phyloP scores from a whole-genome alignment of 1,140 invertebrate species.

The Andricus grossulariae region DNA sequence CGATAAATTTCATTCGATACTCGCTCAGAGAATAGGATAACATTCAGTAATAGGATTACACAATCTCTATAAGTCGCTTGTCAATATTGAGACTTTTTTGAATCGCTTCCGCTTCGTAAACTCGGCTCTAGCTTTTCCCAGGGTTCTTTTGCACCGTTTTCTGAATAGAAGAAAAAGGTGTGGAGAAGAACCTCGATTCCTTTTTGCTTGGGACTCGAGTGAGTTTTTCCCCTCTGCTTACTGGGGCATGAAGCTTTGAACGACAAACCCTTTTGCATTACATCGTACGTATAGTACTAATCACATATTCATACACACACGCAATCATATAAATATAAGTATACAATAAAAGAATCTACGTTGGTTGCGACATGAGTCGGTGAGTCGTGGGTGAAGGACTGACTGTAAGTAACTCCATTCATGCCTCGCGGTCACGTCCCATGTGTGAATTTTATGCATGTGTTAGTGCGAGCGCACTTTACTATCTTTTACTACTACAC shows the following conservation, averaged over 20 bases:
- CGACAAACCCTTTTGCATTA: slow-evolving; percentile 2
- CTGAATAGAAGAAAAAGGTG: slow-evolving; percentile 31
- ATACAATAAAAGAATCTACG: neutral
- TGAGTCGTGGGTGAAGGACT: neutral
- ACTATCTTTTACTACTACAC: slow-evolving; percentile 8
- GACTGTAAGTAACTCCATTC: slow-evolving; percentile 47
- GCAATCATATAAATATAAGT: neutral
- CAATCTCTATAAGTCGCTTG: slow-evolving; percentile 22
- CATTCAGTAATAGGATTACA: slow-evolving; percentile 26
- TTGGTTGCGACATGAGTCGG: neutral
- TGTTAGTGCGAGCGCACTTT: slow-evolving; percentile 1
- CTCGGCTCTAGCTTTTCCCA: slow-evolving; percentile 14
- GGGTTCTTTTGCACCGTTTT: slow-evolving; percentile 16
- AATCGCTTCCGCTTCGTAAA: slow-evolving; percentile 23
- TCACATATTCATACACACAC: neutral
- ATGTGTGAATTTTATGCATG: slow-evolving; percentile 4
- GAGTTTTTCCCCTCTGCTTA: slow-evolving; percentile 18
- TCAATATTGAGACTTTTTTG: slow-evolving; percentile 24
- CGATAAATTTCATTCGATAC: slow-evolving; percentile 17
- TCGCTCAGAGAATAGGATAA: neutral
- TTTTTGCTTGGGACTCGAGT: slow-evolving; percentile 10
- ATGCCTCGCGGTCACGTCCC: slow-evolving; percentile 42
- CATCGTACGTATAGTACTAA: too few relatives aligned
- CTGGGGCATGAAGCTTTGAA: slow-evolving; percentile 5
- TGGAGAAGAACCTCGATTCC: slow-evolving; percentile 16